A percentile compares a stretch with the other conserved stretches of the same genome.
Evolutionary conservation across 1,140 invertebrate genomes (phyloP).

Genomic region (Anastatus disparis): DNA sequence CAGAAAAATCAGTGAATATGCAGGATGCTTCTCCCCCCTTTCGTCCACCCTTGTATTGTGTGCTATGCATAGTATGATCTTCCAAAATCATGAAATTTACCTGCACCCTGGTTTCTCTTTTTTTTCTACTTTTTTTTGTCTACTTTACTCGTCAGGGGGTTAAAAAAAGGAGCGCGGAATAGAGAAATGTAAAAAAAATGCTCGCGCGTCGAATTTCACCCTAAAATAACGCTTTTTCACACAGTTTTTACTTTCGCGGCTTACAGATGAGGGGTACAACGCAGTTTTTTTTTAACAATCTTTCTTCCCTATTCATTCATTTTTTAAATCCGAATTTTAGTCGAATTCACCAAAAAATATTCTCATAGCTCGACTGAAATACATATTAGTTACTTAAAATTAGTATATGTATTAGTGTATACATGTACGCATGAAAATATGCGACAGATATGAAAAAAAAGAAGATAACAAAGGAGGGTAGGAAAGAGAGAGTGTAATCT

Average conservation of each 20-base stretch:
- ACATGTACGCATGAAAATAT: neutral
- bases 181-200: slow-evolving; percentile 47
- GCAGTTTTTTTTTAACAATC: no score
- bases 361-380: slow-evolving; percentile 50
- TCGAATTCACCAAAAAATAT: slow-evolving; percentile 50
- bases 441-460: slow-evolving; percentile 16
- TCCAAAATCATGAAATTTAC: slow-evolving; percentile 64
- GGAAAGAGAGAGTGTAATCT: slow-evolving; percentile 36
- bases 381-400: no score
- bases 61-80: slow-evolving; percentile 44
- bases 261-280: slow-evolving; percentile 42
- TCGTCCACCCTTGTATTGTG: slow-evolving; percentile 40
- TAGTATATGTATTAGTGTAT: neutral
- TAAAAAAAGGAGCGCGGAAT: slow-evolving; percentile 40
- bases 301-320: slow-evolving; percentile 38
- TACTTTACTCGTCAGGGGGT: slow-evolving; percentile 45
- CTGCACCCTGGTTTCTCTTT: slow-evolving; percentile 50
- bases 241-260: slow-evolving; percentile 61
- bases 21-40: slow-evolving; percentile 59
- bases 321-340: slow-evolving; percentile 28
- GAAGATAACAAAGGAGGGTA: slow-evolving; percentile 24
- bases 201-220: slow-evolving; percentile 60
- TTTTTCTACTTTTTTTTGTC: no score
- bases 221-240: slow-evolving; percentile 67
- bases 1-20: slow-evolving; percentile 61